Percentiles rank a stretch among this genome's conserved stretches.
phyloP scores from a whole-genome alignment of 2,113 vertebrate species.

The Platichthys stellatus region DNA sequence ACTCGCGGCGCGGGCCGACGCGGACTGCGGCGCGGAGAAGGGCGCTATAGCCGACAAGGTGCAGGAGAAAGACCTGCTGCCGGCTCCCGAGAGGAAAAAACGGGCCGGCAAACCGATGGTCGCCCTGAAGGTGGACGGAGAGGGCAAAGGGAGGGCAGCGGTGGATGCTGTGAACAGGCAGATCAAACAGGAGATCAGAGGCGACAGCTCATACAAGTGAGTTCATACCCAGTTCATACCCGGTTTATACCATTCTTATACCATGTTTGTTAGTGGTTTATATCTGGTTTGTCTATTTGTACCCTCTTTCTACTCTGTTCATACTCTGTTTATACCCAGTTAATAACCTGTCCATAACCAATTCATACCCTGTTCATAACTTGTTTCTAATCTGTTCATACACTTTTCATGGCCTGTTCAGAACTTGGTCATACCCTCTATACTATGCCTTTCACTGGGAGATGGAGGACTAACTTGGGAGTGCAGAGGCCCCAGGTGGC shows the following conservation, averaged over 20 bases:
- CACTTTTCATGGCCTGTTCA: no score
- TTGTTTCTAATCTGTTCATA: no score
- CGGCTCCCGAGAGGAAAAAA: conserved; percentile 67
- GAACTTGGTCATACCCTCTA: background rate
- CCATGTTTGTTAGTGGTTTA: background rate
- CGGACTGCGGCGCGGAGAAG: conserved; percentile 82
- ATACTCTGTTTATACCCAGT: no score
- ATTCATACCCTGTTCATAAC: background rate
- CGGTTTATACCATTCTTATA: background rate
- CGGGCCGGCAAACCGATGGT: conserved; percentile 58
- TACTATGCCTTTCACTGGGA: background rate
- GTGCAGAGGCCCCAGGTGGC: background rate
- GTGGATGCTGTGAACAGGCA: conserved; percentile 92
- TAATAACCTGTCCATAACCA: no score
- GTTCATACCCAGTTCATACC: conserved; percentile 43
- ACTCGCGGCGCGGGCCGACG: conserved; percentile 35
- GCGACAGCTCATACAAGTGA: conserved; percentile 91
- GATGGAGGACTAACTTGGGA: background rate
- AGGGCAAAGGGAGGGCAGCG: conserved; percentile 84
- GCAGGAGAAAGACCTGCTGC: conserved; percentile 80
- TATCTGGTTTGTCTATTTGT: background rate
- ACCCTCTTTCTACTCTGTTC: no score
- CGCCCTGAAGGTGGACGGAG: conserved; percentile 61
- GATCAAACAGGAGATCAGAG: conserved; percentile 89
- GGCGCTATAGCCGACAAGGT: conserved; percentile 81